Evolutionary conservation across 2,113 vertebrate genomes (phyloP).

Genomic region (Hiodon alosoides): DNA sequence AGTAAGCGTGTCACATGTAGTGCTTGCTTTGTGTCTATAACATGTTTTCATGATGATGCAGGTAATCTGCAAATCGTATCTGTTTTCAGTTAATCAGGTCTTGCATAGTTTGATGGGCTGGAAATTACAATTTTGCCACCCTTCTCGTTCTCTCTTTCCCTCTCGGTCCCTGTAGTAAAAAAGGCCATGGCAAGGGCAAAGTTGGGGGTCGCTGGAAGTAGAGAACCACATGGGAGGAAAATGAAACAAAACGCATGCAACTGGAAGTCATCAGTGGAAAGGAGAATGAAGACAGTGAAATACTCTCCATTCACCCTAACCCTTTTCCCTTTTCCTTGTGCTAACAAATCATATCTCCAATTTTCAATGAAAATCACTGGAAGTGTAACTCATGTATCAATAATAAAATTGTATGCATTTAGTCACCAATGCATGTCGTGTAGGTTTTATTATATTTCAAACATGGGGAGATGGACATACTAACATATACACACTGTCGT

Average conservation of each 20-base stretch:
- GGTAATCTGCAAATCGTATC: no score
- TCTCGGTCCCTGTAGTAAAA: constrained; percentile 52
- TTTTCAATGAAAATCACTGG: not conserved
- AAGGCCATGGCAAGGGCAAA: constrained; percentile 65
- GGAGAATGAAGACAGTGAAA: not conserved
- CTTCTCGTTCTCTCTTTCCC: not conserved
- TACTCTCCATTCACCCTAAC: not conserved
- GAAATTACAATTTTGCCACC: not conserved
- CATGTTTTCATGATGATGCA: no score
- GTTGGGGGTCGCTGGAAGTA: constrained; percentile 70
- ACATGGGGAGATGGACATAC: not conserved
- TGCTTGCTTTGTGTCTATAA: no score
- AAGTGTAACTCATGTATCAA: not conserved
- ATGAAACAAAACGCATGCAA: not conserved
- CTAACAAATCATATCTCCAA: not conserved
- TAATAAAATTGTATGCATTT: constrained; percentile 1
- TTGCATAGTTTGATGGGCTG: not conserved
- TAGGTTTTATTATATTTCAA: no score
- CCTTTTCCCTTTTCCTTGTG: not conserved
- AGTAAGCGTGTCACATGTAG: not conserved
- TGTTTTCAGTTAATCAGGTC: no score
- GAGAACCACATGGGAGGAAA: not conserved
- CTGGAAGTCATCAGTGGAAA: not conserved
- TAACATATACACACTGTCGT: not conserved
- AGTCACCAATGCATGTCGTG: not conserved